Evolutionary conservation across 2,888 invertebrate genomes (phyloP).

Genomic region (Machimus rusticus): DNA sequence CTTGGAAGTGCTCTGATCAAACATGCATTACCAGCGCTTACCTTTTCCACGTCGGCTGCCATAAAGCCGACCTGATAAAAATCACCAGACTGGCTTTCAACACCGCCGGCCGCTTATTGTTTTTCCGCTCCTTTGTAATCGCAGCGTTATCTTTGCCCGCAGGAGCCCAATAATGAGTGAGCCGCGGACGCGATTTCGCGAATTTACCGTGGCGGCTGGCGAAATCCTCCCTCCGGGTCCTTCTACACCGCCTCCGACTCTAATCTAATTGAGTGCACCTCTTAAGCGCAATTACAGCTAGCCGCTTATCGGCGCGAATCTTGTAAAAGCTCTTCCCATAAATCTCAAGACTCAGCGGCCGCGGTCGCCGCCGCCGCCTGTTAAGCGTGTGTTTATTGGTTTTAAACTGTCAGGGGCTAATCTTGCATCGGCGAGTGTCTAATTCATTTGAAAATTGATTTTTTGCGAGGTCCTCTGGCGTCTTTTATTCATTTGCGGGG

Average conservation of each 20-base stretch:
- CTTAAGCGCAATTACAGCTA: slow-evolving; percentile 30
- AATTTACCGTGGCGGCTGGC: not conserved
- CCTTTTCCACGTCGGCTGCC: not conserved
- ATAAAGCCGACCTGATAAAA: not conserved
- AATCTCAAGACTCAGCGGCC: not conserved
- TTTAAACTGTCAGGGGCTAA: slow-evolving; percentile 37
- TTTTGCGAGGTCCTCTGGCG: not conserved
- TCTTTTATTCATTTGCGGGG: slow-evolving; percentile 2
- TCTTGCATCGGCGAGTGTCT: slow-evolving; percentile 36
- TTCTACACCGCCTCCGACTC: not conserved
- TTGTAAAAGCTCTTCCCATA: slow-evolving; percentile 39
- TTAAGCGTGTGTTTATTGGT: slow-evolving; percentile 38
- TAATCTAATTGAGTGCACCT: slow-evolving; percentile 40
- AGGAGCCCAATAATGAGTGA: slow-evolving; percentile 11
- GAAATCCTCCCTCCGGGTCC: slow-evolving; percentile 3
- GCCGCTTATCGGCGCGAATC: slow-evolving; percentile 33
- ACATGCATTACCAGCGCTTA: not conserved
- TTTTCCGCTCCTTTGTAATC: slow-evolving; percentile 29
- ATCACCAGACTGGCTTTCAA: not conserved
- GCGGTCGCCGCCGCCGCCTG: slow-evolving; percentile 23
- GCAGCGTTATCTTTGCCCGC: slow-evolving; percentile 15
- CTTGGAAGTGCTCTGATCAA: slow-evolving; percentile 6
- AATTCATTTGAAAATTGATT: slow-evolving; percentile 19
- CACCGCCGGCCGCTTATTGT: not conserved
- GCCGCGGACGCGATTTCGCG: not conserved